Conservation (phyloP, 2,113 vertebrate species). For the Pedionomus torquatus region DNA sequence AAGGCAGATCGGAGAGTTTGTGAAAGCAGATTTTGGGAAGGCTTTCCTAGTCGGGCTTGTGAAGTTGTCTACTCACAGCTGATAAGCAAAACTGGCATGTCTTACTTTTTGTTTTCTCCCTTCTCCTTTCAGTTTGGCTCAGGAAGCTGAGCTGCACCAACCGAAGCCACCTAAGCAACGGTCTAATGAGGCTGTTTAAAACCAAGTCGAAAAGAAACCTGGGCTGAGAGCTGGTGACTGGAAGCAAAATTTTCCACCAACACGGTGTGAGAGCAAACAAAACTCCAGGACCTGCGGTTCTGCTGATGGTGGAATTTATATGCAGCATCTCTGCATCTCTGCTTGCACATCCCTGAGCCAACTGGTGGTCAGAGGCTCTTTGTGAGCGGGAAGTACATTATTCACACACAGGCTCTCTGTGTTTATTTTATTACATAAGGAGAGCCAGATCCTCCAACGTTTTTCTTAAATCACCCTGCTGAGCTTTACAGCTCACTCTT, state of each 20-base stretch:
- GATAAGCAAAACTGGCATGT: background rate
- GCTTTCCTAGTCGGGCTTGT: background rate
- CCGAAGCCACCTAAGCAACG: background rate
- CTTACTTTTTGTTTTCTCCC: background rate
- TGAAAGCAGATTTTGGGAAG: constrained; percentile 6
- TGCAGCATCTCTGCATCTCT: background rate
- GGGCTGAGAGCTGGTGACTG: background rate
- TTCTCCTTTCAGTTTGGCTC: background rate
- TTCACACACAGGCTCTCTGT: background rate
- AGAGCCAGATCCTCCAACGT: background rate
- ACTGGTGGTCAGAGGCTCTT: background rate
- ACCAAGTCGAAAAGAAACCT: background rate
- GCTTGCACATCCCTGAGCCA: background rate
- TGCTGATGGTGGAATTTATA: background rate
- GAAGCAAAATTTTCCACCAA: background rate
- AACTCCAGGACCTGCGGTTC: background rate
- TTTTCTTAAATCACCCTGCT: background rate
- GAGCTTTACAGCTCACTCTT: background rate
- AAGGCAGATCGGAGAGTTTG: background rate
- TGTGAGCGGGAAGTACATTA: background rate
- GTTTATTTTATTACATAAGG: background rate
- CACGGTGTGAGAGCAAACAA: background rate
- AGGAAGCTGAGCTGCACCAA: background rate
- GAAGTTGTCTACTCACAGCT: background rate
- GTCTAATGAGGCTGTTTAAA: background rate